phyloP scores from a whole-genome alignment of 2,797 vertebrate genomes.

The Cephalopachus bancanus region DNA sequence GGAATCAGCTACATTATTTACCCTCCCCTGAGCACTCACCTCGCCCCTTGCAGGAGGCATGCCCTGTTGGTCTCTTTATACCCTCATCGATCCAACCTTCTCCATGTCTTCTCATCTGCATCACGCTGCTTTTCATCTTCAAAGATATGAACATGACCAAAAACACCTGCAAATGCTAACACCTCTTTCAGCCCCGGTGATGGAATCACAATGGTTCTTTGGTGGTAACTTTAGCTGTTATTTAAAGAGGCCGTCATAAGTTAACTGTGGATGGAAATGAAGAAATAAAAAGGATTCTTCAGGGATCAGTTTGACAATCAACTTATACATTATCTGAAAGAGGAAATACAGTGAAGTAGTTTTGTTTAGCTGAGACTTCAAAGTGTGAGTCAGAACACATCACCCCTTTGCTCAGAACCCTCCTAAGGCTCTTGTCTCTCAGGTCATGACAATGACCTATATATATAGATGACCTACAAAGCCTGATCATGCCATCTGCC shows the following conservation, averaged over 20 bases:
- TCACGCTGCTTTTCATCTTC: background rate
- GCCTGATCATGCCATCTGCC: no score
- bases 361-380: constrained; percentile 35
- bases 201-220: fast-evolving
- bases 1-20: fast-evolving
- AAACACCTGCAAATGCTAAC: background rate
- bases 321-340: background rate
- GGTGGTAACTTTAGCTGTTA: background rate
- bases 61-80: background rate
- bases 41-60: fast-evolving
- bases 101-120: background rate
- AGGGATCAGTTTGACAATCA: background rate
- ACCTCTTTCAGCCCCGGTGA: background rate
- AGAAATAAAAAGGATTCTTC: background rate
- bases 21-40: fast-evolving
- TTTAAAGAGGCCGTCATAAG: background rate
- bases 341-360: background rate
- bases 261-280: background rate
- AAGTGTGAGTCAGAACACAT: background rate
- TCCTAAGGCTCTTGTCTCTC: background rate
- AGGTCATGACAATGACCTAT: background rate
- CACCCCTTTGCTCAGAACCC: background rate
- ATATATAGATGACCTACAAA: background rate
- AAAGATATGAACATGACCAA: background rate
- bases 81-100: background rate